Base-by-base conservation (phyloP, 2,797 vertebrate genomes). In the Chelmon rostratus region DNA sequence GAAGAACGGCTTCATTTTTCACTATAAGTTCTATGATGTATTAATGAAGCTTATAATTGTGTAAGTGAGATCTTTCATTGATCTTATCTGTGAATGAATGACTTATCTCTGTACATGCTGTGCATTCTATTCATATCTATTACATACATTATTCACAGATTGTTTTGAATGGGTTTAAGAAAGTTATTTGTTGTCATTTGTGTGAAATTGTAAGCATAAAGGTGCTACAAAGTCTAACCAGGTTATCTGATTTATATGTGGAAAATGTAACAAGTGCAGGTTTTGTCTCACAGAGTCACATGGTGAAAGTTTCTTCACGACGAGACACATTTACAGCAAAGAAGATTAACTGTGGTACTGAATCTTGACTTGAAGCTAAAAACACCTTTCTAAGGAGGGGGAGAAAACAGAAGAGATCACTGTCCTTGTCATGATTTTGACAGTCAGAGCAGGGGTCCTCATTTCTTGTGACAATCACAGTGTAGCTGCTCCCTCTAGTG, bases 401-500 rank as follows among this genome's bases (percentile, higher is more conserved):
- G 42, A 12, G 8, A 19, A 23, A 28, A 52, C 15, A 10, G 7
- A 7, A 25, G 25, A 46, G n/a, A 49, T 40, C 31, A 28, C 1
- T 21, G 47, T 18, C 19, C 10, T n/a, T 1, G 2, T 42, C 11
- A 50, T 50, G 25, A 21, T 31, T 49, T 42, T 8, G 40, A 42
- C 31, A 42, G 4, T 15, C 11, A 47, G 2, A 37, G 15, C 1
- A 38, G 8, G 12, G 6, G 9, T 12, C 40, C 25, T 18, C 0
- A 21, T 44, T 42, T 62, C 28, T 37, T 40, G 12, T 62, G 28
- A 8, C 65, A 67, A 46, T 23, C 10, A 10, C 16, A 42, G 37
- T 49, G 23, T 1, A 25, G 3, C 33, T 50, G 49, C 61, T 46
- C 62, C 62, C 42, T 81, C 74, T 74, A 28, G 78, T 70, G 78